phyloP scores from a whole-genome alignment of 1,140 invertebrate species.

The Chironomus striatipennis region DNA sequence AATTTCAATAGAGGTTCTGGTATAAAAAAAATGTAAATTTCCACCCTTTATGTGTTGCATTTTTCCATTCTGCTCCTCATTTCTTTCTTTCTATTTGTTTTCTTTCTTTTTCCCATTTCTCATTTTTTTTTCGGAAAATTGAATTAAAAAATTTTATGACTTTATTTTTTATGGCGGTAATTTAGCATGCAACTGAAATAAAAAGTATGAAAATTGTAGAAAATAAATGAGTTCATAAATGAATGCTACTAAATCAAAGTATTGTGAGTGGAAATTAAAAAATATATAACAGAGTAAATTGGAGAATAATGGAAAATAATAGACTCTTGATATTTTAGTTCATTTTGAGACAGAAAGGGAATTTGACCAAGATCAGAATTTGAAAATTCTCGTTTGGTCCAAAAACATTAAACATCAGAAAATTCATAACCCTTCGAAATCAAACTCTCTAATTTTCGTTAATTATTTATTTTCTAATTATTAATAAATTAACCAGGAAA shows the following conservation, averaged over 20 bases:
- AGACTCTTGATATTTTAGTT: too few species aligned
- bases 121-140: slow-evolving; percentile 3
- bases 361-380: too few species aligned
- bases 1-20: not conserved
- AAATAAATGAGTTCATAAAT: slow-evolving; percentile 14
- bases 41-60: not conserved
- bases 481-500: too few species aligned
- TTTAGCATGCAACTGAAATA: not conserved
- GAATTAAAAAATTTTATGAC: slow-evolving; percentile 10
- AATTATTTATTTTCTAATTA: too few species aligned
- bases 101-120: not conserved
- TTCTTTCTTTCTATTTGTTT: not conserved
- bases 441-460: too few species aligned
- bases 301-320: too few species aligned
- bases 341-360: too few species aligned
- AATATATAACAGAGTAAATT: too few species aligned
- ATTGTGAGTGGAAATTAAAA: not conserved
- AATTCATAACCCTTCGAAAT: too few species aligned
- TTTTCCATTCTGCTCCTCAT: not conserved
- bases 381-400: too few species aligned
- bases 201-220: not conserved
- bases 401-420: too few species aligned
- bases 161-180: slow-evolving; percentile 9
- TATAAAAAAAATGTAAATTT: not conserved
- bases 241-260: slow-evolving; percentile 1